Conservation (phyloP, 1,140 invertebrate genomes). For the Neodiprion fabricii region DNA sequence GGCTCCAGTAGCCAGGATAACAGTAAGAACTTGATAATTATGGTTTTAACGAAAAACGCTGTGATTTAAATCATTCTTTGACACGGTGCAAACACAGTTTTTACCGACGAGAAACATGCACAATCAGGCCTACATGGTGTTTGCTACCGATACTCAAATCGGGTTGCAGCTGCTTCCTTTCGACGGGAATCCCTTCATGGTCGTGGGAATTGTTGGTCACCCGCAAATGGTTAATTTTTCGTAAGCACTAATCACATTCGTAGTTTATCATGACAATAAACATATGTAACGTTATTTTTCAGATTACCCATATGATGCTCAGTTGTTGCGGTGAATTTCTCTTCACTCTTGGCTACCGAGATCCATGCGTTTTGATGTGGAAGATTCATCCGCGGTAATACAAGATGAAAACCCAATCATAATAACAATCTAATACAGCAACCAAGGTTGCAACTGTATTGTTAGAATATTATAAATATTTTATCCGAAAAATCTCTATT, state of each 20-base stretch:
- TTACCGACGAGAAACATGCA: conserved; percentile 32
- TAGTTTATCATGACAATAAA: conserved; percentile 17
- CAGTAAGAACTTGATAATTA: conserved; percentile 48
- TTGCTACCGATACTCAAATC: conserved; percentile 69
- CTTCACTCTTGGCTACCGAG: conserved; percentile 66
- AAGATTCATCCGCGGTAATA: conserved; percentile 64
- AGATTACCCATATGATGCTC: conserved; percentile 52
- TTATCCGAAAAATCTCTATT: conserved; percentile 3
- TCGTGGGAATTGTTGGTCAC: conserved; percentile 70
- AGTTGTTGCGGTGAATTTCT: conserved; percentile 58
- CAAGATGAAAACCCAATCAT: too few relatives aligned
- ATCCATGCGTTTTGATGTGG: conserved; percentile 68
- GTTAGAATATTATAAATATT: conserved; percentile 1
- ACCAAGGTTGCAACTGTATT: conserved; percentile 8
- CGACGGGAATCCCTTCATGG: conserved; percentile 77
- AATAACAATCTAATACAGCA: too few relatives aligned
- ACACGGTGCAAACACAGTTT: conserved; percentile 31
- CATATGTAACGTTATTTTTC: conserved; percentile 28
- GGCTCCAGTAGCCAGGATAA: conserved; percentile 63
- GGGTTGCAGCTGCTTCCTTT: conserved; percentile 72
- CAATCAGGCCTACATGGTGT: conserved; percentile 64
- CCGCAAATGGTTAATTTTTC: conserved; percentile 60
- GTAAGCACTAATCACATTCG: conserved; percentile 10
- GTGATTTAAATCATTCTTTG: conserved; percentile 15
- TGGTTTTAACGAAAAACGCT: conserved; percentile 27